A percentile compares a stretch with the other conserved stretches of the same genome.
phyloP scores from a whole-genome alignment of 2,113 vertebrate genomes.

The Saccopteryx leptura region DNA sequence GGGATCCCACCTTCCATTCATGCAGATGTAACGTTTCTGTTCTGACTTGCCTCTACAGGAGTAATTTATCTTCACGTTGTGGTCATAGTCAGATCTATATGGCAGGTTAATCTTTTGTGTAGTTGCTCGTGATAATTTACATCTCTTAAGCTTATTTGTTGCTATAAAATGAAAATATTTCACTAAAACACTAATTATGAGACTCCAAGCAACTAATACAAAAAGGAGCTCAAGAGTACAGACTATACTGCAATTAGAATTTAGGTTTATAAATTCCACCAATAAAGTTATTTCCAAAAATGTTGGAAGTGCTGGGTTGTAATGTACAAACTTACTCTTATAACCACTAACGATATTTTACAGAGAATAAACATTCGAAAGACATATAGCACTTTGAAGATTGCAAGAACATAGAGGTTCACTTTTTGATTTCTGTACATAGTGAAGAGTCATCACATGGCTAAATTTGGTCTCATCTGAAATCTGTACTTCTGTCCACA shows the following conservation, averaged over 20 bases:
- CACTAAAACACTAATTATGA: background rate
- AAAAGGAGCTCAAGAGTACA: background rate
- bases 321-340: no score
- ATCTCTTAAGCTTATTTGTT: slow-evolving; percentile 59
- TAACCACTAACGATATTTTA: background rate
- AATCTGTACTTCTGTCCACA: background rate
- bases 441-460: background rate
- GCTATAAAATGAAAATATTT: slow-evolving; percentile 63
- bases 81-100: accelerated
- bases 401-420: background rate
- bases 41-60: background rate
- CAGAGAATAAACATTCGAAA: background rate
- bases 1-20: slow-evolving; percentile 84
- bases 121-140: accelerated
- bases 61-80: background rate
- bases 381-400: background rate
- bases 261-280: background rate
- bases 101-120: accelerated
- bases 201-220: background rate
- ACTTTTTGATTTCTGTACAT: background rate
- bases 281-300: background rate
- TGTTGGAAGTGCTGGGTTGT: background rate
- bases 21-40: slow-evolving; percentile 51
- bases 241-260: background rate
- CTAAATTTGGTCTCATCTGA: background rate